Conservation (phyloP, 2,888 invertebrate species). For the Idaea straminata region DNA sequence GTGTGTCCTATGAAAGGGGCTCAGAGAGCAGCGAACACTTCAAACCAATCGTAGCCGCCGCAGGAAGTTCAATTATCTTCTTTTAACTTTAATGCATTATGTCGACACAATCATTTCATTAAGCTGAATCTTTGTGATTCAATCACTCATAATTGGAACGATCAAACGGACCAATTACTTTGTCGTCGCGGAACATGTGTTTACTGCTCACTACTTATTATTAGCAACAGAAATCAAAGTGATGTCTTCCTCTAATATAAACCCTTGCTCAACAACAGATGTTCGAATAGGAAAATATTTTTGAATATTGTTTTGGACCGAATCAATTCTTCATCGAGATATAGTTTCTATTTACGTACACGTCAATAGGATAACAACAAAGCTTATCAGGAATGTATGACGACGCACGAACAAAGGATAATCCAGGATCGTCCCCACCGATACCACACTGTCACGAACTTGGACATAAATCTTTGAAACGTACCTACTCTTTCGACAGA, state of each 20-base stretch:
- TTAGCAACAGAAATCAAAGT: constrained; percentile 22
- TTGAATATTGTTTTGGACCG: neutral
- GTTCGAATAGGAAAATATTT: neutral
- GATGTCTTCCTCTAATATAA: constrained; percentile 18
- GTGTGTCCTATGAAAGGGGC: constrained; percentile 62
- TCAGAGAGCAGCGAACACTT: constrained; percentile 53
- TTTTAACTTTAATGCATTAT: constrained; percentile 73
- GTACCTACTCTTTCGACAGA: constrained; percentile 65
- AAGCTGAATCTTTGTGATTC: constrained; percentile 68
- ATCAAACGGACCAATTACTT: constrained; percentile 62
- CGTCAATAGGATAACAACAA: constrained; percentile 49
- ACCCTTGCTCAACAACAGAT: constrained; percentile 1
- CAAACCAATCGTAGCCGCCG: constrained; percentile 63
- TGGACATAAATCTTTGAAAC: constrained; percentile 71
- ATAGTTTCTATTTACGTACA: constrained; percentile 28
- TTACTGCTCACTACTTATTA: constrained; percentile 24
- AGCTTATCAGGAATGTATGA: constrained; percentile 62
- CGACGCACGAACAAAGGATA: constrained; percentile 67
- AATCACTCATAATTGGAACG: constrained; percentile 64
- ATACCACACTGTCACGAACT: constrained; percentile 63
- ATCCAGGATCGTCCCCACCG: constrained; percentile 63
- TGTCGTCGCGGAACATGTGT: constrained; percentile 32
- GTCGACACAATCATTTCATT: constrained; percentile 78
- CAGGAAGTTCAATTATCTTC: constrained; percentile 80
- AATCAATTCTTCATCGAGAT: constrained; percentile 11